These are phyloP conservation scores for Drosophila azteca DNA, from an alignment of 1,140 invertebrate genomes.

Conservation along the genomic window DNA sequence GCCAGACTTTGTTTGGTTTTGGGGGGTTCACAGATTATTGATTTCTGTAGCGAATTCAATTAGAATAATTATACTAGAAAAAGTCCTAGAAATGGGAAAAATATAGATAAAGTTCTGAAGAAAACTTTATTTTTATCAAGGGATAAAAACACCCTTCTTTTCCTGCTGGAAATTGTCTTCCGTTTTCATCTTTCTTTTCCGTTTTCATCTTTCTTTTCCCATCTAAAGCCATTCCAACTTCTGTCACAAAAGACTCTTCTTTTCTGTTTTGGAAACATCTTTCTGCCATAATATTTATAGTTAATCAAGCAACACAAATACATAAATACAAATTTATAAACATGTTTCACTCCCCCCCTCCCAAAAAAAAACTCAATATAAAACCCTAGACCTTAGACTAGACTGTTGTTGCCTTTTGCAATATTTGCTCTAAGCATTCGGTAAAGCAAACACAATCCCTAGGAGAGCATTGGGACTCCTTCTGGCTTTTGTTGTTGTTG, in stretches of 20 bases:
- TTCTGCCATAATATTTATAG: constrained; percentile 75
- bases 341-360: constrained; percentile 51
- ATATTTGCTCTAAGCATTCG: constrained; percentile 52
- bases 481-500: constrained; percentile 19
- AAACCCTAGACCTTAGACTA: constrained; percentile 6
- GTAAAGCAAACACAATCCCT: constrained; percentile 53
- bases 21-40: too few relatives aligned
- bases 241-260: constrained; percentile 6
- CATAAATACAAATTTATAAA: constrained; percentile 76
- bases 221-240: constrained; percentile 26
- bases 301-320: constrained; percentile 79
- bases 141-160: too few relatives aligned
- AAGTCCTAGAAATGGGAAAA: background rate
- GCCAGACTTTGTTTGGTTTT: too few relatives aligned
- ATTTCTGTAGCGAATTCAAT: too few relatives aligned
- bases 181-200: too few relatives aligned
- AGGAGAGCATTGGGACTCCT: constrained; percentile 22
- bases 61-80: too few relatives aligned
- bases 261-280: constrained; percentile 39
- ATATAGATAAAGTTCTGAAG: too few relatives aligned
- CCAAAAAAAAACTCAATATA: background rate
- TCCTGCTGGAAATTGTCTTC: too few relatives aligned
- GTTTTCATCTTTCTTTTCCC: background rate
- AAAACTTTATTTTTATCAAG: too few relatives aligned
- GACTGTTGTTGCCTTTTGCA: constrained; percentile 24